phyloP scores from a whole-genome alignment of 1,140 invertebrate genomes.

The Halictus rubicundus region DNA sequence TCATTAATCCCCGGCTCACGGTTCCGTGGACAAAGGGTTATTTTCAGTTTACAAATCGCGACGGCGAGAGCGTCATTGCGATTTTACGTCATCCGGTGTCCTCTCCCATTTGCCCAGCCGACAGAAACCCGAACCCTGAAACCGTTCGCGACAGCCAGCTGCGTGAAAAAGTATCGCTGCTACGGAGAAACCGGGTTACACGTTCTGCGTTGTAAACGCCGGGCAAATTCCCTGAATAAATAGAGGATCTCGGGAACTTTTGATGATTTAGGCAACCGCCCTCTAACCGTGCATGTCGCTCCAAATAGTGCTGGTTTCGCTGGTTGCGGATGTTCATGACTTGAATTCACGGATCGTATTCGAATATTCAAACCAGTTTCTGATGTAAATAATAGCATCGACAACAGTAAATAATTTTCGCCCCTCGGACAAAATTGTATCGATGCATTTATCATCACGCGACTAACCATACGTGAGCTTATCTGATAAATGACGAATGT shows the following conservation, averaged over 20 bases:
- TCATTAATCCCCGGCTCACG: background rate
- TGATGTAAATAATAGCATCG: too few species aligned
- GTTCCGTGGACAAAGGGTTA: background rate
- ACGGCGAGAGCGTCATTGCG: background rate
- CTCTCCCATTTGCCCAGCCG: background rate
- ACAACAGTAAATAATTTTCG: too few species aligned
- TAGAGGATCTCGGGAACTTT: background rate
- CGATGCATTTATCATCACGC: too few species aligned
- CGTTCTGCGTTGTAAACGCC: background rate
- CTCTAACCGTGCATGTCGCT: background rate
- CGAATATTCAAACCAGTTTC: too few species aligned
- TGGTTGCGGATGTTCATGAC: too few species aligned
- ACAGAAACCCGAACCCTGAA: background rate
- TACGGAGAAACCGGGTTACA: background rate
- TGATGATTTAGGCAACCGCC: background rate
- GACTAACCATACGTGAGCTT: too few species aligned
- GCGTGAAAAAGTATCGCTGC: conserved; percentile 5
- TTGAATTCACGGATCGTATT: too few species aligned
- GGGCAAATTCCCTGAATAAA: background rate
- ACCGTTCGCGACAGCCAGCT: background rate
- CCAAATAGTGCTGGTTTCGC: background rate
- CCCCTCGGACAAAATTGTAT: too few species aligned
- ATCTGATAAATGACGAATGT: too few species aligned
- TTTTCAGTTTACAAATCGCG: conserved; percentile 16
- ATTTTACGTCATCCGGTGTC: conserved; percentile 14